Conservation (phyloP, 2,113 vertebrate genomes). For the Pluvialis apricaria region DNA sequence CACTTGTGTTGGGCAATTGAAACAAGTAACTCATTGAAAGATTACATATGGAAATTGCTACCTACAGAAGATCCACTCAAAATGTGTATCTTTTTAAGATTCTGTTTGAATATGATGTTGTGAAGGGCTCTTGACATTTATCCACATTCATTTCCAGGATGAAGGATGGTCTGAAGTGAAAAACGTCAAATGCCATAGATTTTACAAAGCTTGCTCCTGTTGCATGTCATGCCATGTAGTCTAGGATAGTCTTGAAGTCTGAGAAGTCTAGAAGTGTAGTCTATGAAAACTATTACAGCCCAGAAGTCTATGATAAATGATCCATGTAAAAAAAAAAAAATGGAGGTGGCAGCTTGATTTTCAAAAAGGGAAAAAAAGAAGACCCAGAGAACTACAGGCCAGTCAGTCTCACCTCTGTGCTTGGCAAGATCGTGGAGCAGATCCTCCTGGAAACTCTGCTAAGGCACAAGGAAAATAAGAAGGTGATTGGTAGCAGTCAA, state of each 20-base stretch:
- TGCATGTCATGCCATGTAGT: neutral
- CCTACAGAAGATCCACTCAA: neutral
- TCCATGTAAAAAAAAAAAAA: neutral
- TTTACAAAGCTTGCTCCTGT: neutral
- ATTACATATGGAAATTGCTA: neutral
- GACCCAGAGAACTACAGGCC: no score
- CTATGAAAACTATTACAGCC: neutral
- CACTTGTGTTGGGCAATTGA: neutral
- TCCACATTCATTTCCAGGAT: neutral
- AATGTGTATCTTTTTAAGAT: neutral
- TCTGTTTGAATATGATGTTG: neutral
- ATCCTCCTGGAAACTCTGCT: no score
- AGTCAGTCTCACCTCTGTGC: no score
- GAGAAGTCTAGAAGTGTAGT: neutral
- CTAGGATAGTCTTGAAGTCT: neutral
- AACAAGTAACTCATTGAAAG: neutral
- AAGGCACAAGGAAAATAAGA: no score
- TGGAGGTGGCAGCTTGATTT: neutral
- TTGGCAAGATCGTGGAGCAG: no score
- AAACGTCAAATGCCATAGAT: neutral
- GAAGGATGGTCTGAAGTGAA: neutral
- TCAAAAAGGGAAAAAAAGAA: no score
- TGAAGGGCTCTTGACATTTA: neutral
- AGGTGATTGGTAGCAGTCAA: no score
- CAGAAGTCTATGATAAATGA: neutral